These are phyloP conservation scores for Anguilla japonica DNA, from an alignment of 2,113 vertebrate species.

Conservation along the genomic window DNA sequence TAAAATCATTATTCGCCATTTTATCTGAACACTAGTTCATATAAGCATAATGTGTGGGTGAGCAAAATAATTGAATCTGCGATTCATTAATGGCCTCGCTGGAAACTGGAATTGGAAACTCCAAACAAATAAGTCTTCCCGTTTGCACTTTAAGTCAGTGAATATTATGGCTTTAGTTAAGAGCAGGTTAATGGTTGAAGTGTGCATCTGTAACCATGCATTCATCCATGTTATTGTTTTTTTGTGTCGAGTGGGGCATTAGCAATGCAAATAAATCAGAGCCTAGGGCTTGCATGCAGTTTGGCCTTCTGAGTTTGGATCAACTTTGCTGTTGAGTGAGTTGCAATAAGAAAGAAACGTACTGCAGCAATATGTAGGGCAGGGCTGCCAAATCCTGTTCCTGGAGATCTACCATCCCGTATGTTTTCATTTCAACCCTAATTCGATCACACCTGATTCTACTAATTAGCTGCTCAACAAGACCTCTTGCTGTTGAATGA, in stretches of 20 bases:
- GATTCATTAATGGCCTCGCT: neutral
- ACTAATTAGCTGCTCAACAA: no score
- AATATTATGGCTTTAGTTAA: neutral
- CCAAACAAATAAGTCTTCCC: neutral
- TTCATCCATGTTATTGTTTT: neutral
- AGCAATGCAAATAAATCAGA: neutral
- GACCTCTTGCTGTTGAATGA: no score
- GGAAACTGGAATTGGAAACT: neutral
- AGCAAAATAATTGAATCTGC: neutral
- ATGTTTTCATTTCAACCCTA: no score
- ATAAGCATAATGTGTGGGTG: neutral
- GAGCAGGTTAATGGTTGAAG: neutral
- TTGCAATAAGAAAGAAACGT: neutral
- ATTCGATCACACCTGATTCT: no score
- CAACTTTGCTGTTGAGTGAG: neutral
- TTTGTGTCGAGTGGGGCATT: neutral
- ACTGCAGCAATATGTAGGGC: no score
- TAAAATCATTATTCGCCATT: neutral
- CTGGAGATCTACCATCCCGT: no score
- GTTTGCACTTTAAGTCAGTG: neutral
- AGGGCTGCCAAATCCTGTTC: no score
- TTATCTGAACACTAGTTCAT: neutral
- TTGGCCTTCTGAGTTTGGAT: neutral
- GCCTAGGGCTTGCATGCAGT: neutral
- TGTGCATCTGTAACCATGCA: neutral